Percentiles rank a stretch among this genome's conserved stretches.
Evolutionary conservation across 1,140 invertebrate genomes (phyloP).

Genomic region (Pararge aegeria): DNA sequence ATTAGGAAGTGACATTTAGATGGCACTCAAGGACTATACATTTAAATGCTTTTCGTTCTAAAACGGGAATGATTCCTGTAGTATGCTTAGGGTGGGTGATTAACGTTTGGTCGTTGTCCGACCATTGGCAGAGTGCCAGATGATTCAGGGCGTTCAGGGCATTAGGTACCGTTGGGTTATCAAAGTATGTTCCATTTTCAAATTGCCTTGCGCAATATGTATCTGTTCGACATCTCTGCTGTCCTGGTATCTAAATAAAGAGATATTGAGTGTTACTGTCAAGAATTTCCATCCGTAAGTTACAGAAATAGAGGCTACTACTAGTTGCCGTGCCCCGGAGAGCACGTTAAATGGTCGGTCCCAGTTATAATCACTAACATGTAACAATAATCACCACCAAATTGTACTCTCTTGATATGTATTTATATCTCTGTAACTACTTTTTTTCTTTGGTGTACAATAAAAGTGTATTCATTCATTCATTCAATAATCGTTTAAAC

Average conservation of each 20-base stretch:
- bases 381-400: too few species aligned
- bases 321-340: too few species aligned
- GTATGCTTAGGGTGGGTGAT: conserved; percentile 27
- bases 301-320: too few species aligned
- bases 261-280: neutral
- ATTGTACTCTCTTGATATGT: too few species aligned
- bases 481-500: too few species aligned
- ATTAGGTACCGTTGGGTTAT: conserved; percentile 12
- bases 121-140: conserved; percentile 30
- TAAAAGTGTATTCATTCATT: too few species aligned
- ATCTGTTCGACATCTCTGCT: neutral
- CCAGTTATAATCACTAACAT: too few species aligned
- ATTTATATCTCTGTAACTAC: too few species aligned
- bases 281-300: too few species aligned
- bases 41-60: conserved; percentile 28
- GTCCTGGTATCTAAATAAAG: neutral
- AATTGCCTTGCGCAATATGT: conserved; percentile 21
- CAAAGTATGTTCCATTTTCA: conserved; percentile 2
- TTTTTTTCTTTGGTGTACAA: too few species aligned
- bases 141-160: conserved; percentile 21
- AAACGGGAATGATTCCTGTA: conserved; percentile 27
- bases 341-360: too few species aligned
- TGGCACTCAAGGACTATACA: conserved; percentile 18
- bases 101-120: conserved; percentile 29
- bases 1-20: conserved; percentile 15